Percentiles rank a stretch among this genome's conserved stretches.
Conservation (phyloP, 37 sponge, comb jelly and placozoan species). For the Amphimedon queenslandica region DNA sequence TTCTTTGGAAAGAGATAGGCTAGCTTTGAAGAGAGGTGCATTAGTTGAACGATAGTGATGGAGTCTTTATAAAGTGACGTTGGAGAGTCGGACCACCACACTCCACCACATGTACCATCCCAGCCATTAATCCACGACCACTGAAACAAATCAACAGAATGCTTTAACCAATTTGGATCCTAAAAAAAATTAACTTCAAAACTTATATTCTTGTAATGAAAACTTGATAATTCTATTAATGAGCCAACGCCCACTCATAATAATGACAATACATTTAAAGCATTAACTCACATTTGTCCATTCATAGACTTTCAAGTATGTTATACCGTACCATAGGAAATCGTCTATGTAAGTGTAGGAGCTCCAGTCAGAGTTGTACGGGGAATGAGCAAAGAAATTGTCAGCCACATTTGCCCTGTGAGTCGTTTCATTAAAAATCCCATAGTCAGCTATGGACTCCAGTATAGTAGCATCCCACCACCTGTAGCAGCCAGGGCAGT, state of each 20-base stretch:
- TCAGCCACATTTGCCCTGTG: neutral
- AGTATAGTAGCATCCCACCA: slow-evolving; percentile 19
- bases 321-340: slow-evolving; percentile 21
- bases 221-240: neutral
- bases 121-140: slow-evolving; percentile 55
- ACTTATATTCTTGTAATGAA: neutral
- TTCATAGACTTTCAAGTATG: slow-evolving; percentile 19
- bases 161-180: slow-evolving; percentile 34
- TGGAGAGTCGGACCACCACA: slow-evolving; percentile 46
- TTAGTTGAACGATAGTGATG: slow-evolving; percentile 32
- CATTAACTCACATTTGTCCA: neutral
- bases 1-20: slow-evolving; percentile 36
- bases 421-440: neutral
- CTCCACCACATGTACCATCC: slow-evolving; percentile 50
- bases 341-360: slow-evolving; percentile 14
- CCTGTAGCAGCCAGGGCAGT: slow-evolving; percentile 15
- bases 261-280: neutral
- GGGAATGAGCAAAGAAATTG: slow-evolving; percentile 9
- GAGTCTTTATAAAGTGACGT: slow-evolving; percentile 22
- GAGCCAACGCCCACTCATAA: neutral
- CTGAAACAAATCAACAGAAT: slow-evolving; percentile 25
- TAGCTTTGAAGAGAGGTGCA: slow-evolving; percentile 31
- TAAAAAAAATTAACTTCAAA: neutral
- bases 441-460: slow-evolving; percentile 11
- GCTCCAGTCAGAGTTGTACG: slow-evolving; percentile 19